These are phyloP conservation scores for Dinomys branickii DNA, from an alignment of 2,113 vertebrate species.

Conservation along the genomic window DNA sequence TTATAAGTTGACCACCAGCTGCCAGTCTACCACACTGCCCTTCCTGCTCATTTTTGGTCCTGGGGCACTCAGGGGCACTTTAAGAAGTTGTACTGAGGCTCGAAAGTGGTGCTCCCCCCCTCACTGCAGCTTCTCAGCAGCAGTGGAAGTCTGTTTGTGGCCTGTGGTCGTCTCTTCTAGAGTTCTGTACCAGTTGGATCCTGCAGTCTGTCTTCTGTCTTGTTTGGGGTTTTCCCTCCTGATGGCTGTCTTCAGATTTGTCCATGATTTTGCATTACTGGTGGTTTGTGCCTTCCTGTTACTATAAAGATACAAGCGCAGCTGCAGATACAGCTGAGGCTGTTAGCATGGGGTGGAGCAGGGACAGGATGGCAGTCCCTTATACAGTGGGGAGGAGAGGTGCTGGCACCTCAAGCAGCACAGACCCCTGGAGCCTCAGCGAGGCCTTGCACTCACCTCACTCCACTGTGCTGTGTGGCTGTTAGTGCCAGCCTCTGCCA, in stretches of 20 bases:
- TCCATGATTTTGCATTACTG: fast-evolving
- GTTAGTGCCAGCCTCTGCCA: neutral
- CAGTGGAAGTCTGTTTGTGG: fast-evolving
- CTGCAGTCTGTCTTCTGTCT: neutral
- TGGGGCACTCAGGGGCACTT: fast-evolving
- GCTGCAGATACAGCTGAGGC: too few relatives aligned
- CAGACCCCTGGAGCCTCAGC: neutral
- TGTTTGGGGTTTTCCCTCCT: neutral
- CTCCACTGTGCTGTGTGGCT: neutral
- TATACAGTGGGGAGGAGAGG: neutral
- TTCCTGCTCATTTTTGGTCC: neutral
- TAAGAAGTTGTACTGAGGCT: fast-evolving
- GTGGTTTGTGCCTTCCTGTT: neutral
- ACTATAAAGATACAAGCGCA: neutral
- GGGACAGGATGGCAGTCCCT: neutral
- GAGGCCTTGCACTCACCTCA: neutral
- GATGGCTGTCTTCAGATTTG: too few relatives aligned
- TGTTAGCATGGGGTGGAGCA: neutral
- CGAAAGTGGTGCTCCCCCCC: neutral
- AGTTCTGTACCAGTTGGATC: too few relatives aligned
- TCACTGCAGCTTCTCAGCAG: too few relatives aligned
- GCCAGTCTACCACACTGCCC: neutral
- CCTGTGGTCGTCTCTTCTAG: neutral
- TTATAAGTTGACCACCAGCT: too few relatives aligned
- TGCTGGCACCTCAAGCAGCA: too few relatives aligned